Conservation (phyloP, 1,140 invertebrate species). For the Diorhabda carinulata region DNA sequence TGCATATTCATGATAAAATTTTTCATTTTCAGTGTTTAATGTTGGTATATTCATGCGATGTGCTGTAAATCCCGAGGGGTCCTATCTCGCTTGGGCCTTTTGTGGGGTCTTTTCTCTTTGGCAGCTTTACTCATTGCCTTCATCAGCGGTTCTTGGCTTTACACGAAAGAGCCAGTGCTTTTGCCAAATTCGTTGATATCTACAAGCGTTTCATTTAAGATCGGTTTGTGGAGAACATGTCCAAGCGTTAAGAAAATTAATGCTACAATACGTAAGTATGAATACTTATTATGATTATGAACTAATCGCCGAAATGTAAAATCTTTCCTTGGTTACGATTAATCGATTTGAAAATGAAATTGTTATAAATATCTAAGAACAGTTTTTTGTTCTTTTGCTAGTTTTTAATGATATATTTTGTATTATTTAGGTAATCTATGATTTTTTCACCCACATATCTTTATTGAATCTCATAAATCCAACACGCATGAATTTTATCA, state of each 20-base stretch:
- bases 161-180: slow-evolving; percentile 50
- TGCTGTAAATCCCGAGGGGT: slow-evolving; percentile 43
- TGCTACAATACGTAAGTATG: slow-evolving; percentile 43
- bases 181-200: slow-evolving; percentile 47
- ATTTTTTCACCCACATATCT: too few relatives aligned
- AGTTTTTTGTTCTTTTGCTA: too few relatives aligned
- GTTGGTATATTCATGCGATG: slow-evolving; percentile 29
- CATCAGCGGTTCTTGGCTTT: slow-evolving; percentile 52
- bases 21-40: neutral
- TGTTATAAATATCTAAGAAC: too few relatives aligned
- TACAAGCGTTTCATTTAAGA: slow-evolving; percentile 48
- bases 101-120: slow-evolving; percentile 48
- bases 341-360: too few relatives aligned
- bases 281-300: too few relatives aligned
- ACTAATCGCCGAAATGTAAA: too few relatives aligned
- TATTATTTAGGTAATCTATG: too few relatives aligned
- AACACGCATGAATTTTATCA: too few relatives aligned
- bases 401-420: too few relatives aligned
- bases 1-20: neutral
- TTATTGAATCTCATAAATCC: too few relatives aligned
- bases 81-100: slow-evolving; percentile 48
- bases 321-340: too few relatives aligned
- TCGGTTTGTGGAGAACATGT: slow-evolving; percentile 53
- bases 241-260: slow-evolving; percentile 47
- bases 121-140: slow-evolving; percentile 50